A percentile compares a stretch with the other conserved stretches of the same genome.
Evolutionary conservation across 2,888 invertebrate genomes (phyloP).

Genomic region (Philereme transversata): DNA sequence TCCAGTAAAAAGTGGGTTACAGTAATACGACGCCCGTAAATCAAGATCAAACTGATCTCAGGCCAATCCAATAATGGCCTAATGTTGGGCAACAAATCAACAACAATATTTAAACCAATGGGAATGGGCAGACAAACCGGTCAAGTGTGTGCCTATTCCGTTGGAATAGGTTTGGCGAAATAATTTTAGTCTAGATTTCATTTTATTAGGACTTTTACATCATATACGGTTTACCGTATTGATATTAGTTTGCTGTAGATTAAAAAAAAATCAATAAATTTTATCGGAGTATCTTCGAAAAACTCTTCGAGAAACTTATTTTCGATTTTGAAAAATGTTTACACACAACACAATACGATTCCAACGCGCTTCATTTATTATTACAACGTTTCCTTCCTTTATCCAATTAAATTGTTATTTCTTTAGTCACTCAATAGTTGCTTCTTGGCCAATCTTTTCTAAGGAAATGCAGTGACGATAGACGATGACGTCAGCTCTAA

Average conservation of each 20-base stretch:
- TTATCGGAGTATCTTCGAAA: too few relatives aligned
- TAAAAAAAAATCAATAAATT: too few relatives aligned
- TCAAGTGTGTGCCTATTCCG: conserved; percentile 4
- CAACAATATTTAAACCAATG: conserved; percentile 37
- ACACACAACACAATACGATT: neutral
- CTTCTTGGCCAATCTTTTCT: too few relatives aligned
- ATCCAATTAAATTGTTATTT: too few relatives aligned
- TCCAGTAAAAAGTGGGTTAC: conserved; percentile 14
- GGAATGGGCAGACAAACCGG: conserved; percentile 12
- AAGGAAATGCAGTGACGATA: too few relatives aligned
- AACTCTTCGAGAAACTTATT: too few relatives aligned
- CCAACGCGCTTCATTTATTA: neutral
- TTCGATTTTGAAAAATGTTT: neutral
- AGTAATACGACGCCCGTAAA: conserved; percentile 23
- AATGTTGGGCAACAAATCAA: conserved; percentile 38
- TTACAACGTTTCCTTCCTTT: too few relatives aligned
- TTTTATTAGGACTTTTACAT: too few relatives aligned
- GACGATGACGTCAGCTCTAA: too few relatives aligned
- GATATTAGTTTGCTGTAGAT: too few relatives aligned
- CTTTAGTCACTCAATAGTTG: too few relatives aligned
- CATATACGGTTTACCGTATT: too few relatives aligned
- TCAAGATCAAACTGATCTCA: conserved; percentile 34
- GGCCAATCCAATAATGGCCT: conserved; percentile 28
- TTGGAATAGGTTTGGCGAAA: conserved; percentile 21
- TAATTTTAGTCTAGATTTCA: neutral